Percentiles rank a stretch among this genome's conserved stretches.
phyloP scores from a whole-genome alignment of 2,113 vertebrate species.

The Platysternon megacephalum region DNA sequence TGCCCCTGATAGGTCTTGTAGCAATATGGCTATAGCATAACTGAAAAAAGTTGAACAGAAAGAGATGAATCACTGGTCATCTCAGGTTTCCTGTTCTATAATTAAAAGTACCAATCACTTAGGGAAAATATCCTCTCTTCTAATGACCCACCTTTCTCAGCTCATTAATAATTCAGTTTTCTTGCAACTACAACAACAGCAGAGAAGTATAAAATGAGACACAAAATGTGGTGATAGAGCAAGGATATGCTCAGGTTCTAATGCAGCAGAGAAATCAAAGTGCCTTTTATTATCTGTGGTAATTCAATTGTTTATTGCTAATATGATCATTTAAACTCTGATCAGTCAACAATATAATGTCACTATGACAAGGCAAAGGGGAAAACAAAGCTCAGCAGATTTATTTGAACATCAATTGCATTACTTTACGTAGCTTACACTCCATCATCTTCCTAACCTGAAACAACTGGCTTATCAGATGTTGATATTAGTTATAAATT shows the following conservation, averaged over 20 bases:
- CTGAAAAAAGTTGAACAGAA: background rate
- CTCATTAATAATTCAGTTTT: background rate
- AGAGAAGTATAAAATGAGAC: background rate
- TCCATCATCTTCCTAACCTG: background rate
- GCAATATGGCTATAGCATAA: background rate
- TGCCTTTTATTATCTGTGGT: background rate
- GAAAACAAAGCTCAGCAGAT: slow-evolving; percentile 31
- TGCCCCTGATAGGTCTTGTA: background rate
- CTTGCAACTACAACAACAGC: background rate
- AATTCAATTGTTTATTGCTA: slow-evolving; percentile 13
- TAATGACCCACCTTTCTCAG: background rate
- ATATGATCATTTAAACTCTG: slow-evolving; percentile 10
- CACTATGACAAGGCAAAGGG: background rate
- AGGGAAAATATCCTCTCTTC: background rate
- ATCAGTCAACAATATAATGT: slow-evolving; percentile 16
- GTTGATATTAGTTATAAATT: background rate
- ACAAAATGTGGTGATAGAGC: background rate
- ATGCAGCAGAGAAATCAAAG: slow-evolving; percentile 45
- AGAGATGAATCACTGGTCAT: background rate
- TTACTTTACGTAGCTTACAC: background rate
- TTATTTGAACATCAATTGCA: slow-evolving; percentile 11
- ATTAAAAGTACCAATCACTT: background rate
- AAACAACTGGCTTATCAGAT: background rate
- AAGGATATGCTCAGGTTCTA: background rate
- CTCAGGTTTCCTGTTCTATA: background rate